Conservation (phyloP, 2,888 invertebrate genomes). For the Pecten maximus region DNA sequence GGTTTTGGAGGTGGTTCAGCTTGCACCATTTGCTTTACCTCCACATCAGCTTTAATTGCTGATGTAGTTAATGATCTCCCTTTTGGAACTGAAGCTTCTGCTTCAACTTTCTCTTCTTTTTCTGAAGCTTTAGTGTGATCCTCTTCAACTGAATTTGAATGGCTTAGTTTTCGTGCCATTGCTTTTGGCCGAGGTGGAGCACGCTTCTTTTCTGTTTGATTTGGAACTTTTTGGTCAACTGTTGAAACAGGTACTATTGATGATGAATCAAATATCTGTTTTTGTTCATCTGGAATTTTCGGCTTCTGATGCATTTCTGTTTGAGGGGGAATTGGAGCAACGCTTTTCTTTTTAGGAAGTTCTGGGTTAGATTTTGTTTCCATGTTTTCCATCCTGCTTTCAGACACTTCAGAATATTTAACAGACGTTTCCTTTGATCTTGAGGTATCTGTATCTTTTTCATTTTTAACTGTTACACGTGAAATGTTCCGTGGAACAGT, state of each 20-base stretch:
- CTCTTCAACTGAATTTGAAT: background rate
- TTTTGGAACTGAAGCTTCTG: background rate
- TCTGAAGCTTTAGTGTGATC: background rate
- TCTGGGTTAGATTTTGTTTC: background rate
- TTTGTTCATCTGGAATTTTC: slow-evolving; percentile 41
- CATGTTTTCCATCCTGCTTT: background rate
- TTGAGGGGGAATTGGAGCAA: slow-evolving; percentile 14
- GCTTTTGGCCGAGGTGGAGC: slow-evolving; percentile 13
- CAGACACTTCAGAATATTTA: background rate
- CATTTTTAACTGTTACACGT: slow-evolving; percentile 31
- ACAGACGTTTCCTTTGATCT: background rate
- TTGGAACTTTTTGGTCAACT: background rate
- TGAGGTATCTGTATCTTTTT: background rate
- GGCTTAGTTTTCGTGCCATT: slow-evolving; percentile 26
- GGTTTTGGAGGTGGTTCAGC: slow-evolving; percentile 36
- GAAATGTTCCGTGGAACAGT: background rate
- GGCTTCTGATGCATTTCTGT: background rate
- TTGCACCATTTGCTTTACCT: slow-evolving; percentile 37
- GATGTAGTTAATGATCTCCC: background rate
- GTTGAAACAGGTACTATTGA: slow-evolving; percentile 51
- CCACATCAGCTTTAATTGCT: background rate
- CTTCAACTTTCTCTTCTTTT: slow-evolving; percentile 29
- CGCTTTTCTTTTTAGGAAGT: background rate
- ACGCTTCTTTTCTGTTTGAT: background rate
- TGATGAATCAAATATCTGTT: slow-evolving; percentile 65